Base-by-base conservation (phyloP, 1,140 invertebrate species). In the Drosophila albomicans region DNA sequence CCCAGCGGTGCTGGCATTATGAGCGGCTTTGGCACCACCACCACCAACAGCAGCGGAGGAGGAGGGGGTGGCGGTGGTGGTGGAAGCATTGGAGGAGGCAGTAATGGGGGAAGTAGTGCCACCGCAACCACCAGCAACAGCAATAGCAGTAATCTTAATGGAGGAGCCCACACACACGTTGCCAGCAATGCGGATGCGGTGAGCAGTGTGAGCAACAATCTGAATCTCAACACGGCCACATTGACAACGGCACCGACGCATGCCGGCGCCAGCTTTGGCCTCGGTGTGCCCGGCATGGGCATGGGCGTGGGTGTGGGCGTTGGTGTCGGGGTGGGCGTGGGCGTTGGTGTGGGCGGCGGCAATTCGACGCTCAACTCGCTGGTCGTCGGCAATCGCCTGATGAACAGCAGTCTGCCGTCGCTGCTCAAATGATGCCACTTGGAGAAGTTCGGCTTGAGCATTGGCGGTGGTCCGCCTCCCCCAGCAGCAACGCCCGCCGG, bases 401-500 rank as follows among this genome's bases (percentile, higher is more conserved):
- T 92, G 91, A 92, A 92, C 78, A 84, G 74, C 78, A 79, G 84
- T 25, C 52, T 92, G 51, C 91, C 91, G 16, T 89, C 91, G 65
- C 75, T 92, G 88, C 82, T 92, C 63, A 92, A 92, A 92, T 92
- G 91, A 92, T 92, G 91, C 78, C 91, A 92, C 79, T 71, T 92
- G 85, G 91, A 89, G 66, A 89, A 89, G 75, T 92, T 92, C 78
- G 84, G 91, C 51, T 64, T 92, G 75, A 79, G 81, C 32, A 78
- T 91, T 74, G 78, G 90, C 45, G 85, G 85, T 20, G 81, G 86
- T 3, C 86, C 85, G 16, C 71, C 85, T 3, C 81, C 85, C 43
- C 85, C 84, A 41, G 69, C 85, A 28, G 84, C 84, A 16, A 88
- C 84, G 30, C 84, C 82, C 32, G 80, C 76, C 45, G 45, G 13